Conservation (phyloP, 2,113 vertebrate species). For the Chaetodon auriga region DNA sequence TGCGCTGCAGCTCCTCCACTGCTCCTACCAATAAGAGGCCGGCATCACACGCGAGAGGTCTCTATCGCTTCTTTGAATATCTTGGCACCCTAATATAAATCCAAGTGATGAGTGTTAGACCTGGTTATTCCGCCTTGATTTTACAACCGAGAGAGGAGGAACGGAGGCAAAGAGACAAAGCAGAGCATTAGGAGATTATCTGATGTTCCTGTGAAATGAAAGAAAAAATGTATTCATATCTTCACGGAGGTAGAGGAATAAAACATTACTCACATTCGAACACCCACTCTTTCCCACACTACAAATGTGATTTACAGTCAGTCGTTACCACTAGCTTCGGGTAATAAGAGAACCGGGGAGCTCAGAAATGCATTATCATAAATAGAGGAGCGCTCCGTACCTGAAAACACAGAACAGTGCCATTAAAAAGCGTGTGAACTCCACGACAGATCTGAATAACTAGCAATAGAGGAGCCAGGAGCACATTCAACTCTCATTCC, state of each 20-base stretch:
- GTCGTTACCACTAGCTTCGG: slow-evolving; percentile 52
- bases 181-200: slow-evolving; percentile 55
- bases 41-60: neutral
- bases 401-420: slow-evolving; percentile 50
- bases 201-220: slow-evolving; percentile 59
- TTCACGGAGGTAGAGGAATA: slow-evolving; percentile 35
- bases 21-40: slow-evolving; percentile 12
- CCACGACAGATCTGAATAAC: slow-evolving; percentile 46
- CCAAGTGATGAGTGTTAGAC: slow-evolving; percentile 15
- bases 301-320: slow-evolving; percentile 70
- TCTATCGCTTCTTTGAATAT: neutral
- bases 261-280: slow-evolving; percentile 53
- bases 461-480: slow-evolving; percentile 36
- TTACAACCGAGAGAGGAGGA: slow-evolving; percentile 1
- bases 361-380: slow-evolving; percentile 61
- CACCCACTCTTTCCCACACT: slow-evolving; percentile 57
- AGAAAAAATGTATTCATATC: slow-evolving; percentile 56
- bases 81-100: slow-evolving; percentile 37
- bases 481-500: slow-evolving; percentile 27
- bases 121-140: slow-evolving; percentile 23
- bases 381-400: slow-evolving; percentile 50
- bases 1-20: neutral
- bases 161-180: slow-evolving; percentile 1
- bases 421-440: slow-evolving; percentile 46
- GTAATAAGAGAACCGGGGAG: slow-evolving; percentile 60